Percentiles rank a stretch among this genome's conserved stretches.
These are phyloP conservation scores for Trachelus tabidus DNA, from an alignment of 2,888 invertebrate species.

Conservation along the genomic window DNA sequence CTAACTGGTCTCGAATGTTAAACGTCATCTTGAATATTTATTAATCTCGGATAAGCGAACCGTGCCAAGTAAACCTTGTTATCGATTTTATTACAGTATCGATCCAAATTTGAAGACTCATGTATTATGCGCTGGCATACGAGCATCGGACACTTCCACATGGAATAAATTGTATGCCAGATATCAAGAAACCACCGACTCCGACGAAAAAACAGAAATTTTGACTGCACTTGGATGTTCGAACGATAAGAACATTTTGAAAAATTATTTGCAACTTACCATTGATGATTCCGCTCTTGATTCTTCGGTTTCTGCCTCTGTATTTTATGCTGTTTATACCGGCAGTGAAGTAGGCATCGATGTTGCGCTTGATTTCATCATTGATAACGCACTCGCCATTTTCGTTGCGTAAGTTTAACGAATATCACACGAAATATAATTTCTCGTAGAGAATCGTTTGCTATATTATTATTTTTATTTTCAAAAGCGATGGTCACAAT, in stretches of 20 bases:
- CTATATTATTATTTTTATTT: not conserved
- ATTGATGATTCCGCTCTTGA: not conserved
- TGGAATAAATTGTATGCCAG: conserved; percentile 44
- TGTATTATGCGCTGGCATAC: conserved; percentile 67
- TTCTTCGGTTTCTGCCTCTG: not conserved
- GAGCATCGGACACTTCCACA: conserved; percentile 24
- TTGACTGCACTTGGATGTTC: conserved; percentile 69
- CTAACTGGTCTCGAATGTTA: too few species aligned
- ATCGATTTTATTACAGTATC: conserved; percentile 57
- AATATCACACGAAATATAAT: not conserved
- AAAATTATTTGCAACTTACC: conserved; percentile 61
- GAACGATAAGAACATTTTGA: conserved; percentile 62
- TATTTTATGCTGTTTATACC: conserved; percentile 27
- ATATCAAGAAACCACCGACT: conserved; percentile 69
- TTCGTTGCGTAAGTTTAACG: conserved; percentile 17
- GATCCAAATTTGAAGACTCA: conserved; percentile 63
- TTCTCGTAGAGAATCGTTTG: not conserved
- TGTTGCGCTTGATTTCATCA: conserved; percentile 39
- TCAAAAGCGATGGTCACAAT: not conserved
- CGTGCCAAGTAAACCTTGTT: not conserved
- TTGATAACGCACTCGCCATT: conserved; percentile 35
- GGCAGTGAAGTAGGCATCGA: conserved; percentile 40
- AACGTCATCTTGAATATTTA: not conserved
- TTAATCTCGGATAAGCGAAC: not conserved
- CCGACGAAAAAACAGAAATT: conserved; percentile 72